Evolutionary conservation across 2,888 invertebrate species (phyloP).

Genomic region (Ischnus inquisitorius): DNA sequence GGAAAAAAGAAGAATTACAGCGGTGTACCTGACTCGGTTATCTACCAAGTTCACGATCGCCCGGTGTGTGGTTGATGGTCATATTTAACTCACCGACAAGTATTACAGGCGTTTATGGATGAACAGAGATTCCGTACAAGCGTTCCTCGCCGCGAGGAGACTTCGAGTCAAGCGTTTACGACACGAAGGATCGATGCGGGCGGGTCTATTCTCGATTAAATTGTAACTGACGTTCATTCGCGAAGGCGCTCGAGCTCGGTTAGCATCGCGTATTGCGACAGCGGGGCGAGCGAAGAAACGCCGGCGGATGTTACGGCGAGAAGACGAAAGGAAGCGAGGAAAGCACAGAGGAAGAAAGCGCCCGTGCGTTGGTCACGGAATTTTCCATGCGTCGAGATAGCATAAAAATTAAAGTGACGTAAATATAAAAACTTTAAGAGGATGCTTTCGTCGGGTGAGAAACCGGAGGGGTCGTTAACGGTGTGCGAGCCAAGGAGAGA

Average conservation of each 20-base stretch:
- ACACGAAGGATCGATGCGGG: conserved; percentile 15
- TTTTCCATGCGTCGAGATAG: conserved; percentile 44
- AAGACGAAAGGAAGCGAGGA: neutral
- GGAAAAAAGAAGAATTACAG: neutral
- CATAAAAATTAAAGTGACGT: conserved; percentile 63
- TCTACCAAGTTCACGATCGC: neutral
- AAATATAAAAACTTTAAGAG: conserved; percentile 59
- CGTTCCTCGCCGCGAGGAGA: neutral
- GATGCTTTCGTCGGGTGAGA: conserved; percentile 32
- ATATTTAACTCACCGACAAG: conserved; percentile 27
- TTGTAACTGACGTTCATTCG: conserved; percentile 58
- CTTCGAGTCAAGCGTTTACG: conserved; percentile 21
- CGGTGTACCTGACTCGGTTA: neutral
- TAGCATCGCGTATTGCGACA: neutral
- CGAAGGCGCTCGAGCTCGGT: too few relatives aligned
- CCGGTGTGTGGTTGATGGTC: conserved; percentile 3
- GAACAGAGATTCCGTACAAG: conserved; percentile 50
- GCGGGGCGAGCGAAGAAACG: neutral
- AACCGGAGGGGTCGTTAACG: conserved; percentile 7
- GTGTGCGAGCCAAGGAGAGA: conserved; percentile 34
- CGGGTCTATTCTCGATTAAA: conserved; percentile 46
- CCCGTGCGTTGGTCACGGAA: conserved; percentile 2
- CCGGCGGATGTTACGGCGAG: neutral
- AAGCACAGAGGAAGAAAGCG: neutral
- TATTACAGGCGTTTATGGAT: neutral